Evolutionary conservation across 2,113 vertebrate species (phyloP), one percentile per base, ranked within the genome.

Genomic region (Oostethus manadensis): DNA sequence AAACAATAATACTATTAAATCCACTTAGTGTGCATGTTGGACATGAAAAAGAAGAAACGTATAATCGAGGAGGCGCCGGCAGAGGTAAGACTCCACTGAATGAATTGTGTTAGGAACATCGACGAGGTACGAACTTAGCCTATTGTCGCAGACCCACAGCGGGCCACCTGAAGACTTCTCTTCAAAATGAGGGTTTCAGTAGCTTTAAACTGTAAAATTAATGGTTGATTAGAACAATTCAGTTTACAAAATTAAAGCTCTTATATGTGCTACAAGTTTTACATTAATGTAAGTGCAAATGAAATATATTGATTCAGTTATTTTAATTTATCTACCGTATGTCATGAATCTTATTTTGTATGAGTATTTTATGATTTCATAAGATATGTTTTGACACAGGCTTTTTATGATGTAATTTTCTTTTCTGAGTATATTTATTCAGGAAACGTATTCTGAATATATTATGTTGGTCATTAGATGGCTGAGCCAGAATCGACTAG

Each of bases 21-120:
- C 3, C 2, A 10, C 1, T 0, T 53, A 23, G 0, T 7, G 51
- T 49, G 6, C 18, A 26, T 0, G 57, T 16, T n/a, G n/a, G 35
- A 64, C 50, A 85, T 86, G 82, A 85, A 77, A 1, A 86, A 76
- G n/a, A 80, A 74, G n/a, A 80, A 74, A 44, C 45, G 50, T 23
- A 2, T 9, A 0, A 33, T 47, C 11, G 17, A 26, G 2, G 60
- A 68, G 20, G 69, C 76, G 0, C 1, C 47, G 6, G 26, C 6
- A 10, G 64, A 79, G 77, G 84, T 87, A 64, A 68, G 69, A n/a
- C 7, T 10, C 44, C 1, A 16, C 46, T 3, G 23, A 6, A 16
- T 1, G 1, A 2, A 3, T 60, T 35, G 43, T 17, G 8, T 45
- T 40, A 33, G 29, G 29, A 33, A 33, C 29, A 33, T 33, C 11